Conservation (phyloP, 2,113 vertebrate species). For the Nesogale talazaci region DNA sequence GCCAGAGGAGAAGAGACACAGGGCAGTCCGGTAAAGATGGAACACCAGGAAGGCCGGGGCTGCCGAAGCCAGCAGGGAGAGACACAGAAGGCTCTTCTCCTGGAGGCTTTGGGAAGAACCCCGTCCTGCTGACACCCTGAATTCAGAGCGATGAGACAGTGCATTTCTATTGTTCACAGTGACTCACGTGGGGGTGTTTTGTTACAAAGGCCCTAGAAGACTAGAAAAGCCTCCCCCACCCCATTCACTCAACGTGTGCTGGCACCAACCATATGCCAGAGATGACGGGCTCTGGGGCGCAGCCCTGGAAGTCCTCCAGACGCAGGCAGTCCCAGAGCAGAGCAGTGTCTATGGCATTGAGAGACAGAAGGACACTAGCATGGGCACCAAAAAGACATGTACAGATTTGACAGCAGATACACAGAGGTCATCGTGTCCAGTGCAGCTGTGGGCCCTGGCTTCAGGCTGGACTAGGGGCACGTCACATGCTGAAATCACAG, state of each 20-base stretch:
- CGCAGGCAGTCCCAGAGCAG: neutral
- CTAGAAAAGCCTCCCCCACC: neutral
- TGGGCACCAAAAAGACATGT: too few species aligned
- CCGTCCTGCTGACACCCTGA: too few species aligned
- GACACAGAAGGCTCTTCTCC: too few species aligned
- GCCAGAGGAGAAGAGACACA: neutral
- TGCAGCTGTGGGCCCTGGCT: neutral
- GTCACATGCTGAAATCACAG: neutral
- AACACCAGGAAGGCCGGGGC: neutral
- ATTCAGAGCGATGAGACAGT: neutral
- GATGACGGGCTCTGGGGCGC: neutral
- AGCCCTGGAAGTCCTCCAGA: neutral
- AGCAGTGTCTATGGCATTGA: neutral
- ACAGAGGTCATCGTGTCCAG: neutral
- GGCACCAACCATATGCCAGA: neutral
- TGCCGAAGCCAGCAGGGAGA: neutral
- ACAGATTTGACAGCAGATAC: neutral
- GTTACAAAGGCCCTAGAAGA: neutral
- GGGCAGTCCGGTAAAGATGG: neutral
- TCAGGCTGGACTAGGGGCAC: neutral
- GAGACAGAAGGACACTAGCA: neutral
- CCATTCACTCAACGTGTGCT: neutral
- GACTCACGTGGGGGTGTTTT: neutral
- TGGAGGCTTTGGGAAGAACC: too few species aligned
- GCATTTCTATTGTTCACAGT: neutral